These are phyloP conservation scores for Cygnus atratus DNA, from an alignment of 2,113 vertebrate species.

Conservation along the genomic window DNA sequence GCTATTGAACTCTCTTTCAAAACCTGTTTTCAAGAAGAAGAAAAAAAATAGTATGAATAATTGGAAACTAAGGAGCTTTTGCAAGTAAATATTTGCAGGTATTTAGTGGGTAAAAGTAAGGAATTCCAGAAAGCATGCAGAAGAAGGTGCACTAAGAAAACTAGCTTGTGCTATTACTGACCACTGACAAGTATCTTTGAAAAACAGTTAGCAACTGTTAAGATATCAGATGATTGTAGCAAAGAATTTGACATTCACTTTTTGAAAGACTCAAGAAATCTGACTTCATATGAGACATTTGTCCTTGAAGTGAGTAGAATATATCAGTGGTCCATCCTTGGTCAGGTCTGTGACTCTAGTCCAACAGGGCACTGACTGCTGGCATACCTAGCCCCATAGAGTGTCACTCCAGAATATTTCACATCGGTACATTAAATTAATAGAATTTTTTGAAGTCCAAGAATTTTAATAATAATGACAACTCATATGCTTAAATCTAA, in stretches of 20 bases:
- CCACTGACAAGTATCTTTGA: not conserved
- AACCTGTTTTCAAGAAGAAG: conserved; percentile 71
- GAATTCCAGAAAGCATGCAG: not conserved
- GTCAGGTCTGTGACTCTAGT: not conserved
- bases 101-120: not conserved
- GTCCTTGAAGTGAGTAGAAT: not conserved
- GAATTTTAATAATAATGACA: not conserved
- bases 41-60: conserved; percentile 62
- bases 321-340: not conserved
- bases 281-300: not conserved
- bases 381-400: not conserved
- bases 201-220: not conserved
- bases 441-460: not conserved
- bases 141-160: not conserved
- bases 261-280: not conserved
- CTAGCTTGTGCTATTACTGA: not conserved
- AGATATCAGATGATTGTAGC: not conserved
- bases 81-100: conserved; percentile 58
- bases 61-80: conserved; percentile 65
- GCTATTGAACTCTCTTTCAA: conserved; percentile 67
- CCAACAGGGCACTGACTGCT: too few species aligned
- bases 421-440: not conserved
- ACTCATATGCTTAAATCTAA: not conserved
- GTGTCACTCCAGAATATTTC: not conserved
- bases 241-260: not conserved